phyloP scores from a whole-genome alignment of 2,113 vertebrate genomes.

The Pycnonotus jocosus region DNA sequence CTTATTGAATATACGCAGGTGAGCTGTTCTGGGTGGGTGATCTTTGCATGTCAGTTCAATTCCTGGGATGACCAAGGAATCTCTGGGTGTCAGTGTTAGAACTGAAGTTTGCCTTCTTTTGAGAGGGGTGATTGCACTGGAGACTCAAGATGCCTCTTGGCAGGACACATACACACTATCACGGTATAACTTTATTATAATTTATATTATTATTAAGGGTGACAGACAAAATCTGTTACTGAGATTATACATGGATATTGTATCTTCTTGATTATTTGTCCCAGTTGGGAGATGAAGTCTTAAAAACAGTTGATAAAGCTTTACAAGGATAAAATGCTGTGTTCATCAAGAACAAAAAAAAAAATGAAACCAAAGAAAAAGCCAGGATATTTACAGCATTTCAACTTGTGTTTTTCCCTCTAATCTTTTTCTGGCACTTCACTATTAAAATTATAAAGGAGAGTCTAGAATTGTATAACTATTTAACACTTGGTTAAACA shows the following conservation, averaged over 20 bases:
- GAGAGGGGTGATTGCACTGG: background rate
- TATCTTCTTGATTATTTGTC: constrained; percentile 29
- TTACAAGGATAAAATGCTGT: background rate
- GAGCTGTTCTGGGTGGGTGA: background rate
- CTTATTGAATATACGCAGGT: background rate
- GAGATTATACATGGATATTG: background rate
- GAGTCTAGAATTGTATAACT: constrained; percentile 38
- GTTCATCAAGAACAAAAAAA: background rate
- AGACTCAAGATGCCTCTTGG: background rate
- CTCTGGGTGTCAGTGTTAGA: background rate
- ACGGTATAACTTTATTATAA: background rate
- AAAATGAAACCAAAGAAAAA: background rate
- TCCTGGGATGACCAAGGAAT: background rate
- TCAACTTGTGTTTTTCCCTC: background rate
- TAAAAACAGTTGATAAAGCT: constrained; percentile 4
- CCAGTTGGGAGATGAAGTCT: constrained; percentile 7
- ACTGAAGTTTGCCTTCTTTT: background rate
- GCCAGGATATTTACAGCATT: background rate
- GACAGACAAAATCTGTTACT: constrained; percentile 38
- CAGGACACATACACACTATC: background rate
- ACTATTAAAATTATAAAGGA: constrained; percentile 48
- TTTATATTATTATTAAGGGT: background rate
- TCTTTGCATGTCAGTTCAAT: background rate
- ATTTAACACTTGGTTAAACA: constrained; percentile 65
- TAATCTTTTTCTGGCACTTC: constrained; percentile 26